Percentiles rank a stretch among this genome's conserved stretches.
Evolutionary conservation across 2,797 vertebrate genomes (phyloP).

Genomic region (Scyliorhinus canicula): DNA sequence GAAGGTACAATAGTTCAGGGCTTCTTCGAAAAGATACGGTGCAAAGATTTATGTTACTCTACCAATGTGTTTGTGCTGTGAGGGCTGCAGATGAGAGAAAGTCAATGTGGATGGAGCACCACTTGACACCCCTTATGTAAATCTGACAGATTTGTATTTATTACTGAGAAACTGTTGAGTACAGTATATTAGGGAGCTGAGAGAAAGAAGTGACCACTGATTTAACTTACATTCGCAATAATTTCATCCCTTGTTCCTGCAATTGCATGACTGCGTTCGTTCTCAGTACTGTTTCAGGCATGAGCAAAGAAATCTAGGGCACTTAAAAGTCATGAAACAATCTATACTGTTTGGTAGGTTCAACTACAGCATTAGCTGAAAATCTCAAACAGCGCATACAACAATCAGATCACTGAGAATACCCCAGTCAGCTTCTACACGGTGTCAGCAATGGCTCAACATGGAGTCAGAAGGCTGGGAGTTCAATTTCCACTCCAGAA

Average conservation of each 20-base stretch:
- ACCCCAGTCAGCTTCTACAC: neutral
- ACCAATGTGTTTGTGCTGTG: neutral
- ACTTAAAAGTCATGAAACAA: neutral
- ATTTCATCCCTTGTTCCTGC: neutral
- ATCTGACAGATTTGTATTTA: no score
- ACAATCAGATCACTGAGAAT: neutral
- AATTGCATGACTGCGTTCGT: neutral
- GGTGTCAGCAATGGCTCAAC: neutral
- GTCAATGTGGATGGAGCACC: neutral
- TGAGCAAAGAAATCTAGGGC: neutral
- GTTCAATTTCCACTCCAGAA: neutral
- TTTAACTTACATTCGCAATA: neutral
- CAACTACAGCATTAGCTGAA: neutral
- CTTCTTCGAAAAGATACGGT: neutral
- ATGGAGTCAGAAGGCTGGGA: neutral
- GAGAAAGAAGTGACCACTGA: neutral
- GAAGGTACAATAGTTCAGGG: neutral
- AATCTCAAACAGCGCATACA: no score
- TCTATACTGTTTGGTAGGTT: neutral
- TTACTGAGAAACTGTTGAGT: neutral
- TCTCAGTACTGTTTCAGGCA: neutral
- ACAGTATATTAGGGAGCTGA: neutral
- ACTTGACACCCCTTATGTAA: no score
- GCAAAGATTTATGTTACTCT: neutral
- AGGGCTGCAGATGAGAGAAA: neutral